Conservation (phyloP, 1,140 invertebrate genomes). For the Radopholus similis region DNA sequence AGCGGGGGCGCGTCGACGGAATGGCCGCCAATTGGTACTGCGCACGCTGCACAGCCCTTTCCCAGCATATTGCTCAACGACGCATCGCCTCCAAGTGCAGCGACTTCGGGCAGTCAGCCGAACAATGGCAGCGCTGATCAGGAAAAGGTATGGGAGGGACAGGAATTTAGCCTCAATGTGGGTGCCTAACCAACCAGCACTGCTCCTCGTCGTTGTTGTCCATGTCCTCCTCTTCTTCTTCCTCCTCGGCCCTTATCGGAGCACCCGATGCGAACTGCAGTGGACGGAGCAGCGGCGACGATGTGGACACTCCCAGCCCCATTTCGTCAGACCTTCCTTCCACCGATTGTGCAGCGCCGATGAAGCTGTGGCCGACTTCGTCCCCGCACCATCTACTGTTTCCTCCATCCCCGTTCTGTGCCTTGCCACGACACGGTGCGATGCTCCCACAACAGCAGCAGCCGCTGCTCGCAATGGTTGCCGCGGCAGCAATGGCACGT, state of each 20-base stretch:
- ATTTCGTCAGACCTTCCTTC: too few species aligned
- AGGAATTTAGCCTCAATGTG: neutral
- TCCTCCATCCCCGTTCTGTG: neutral
- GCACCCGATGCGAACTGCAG: too few species aligned
- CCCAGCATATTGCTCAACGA: slow-evolving; percentile 7
- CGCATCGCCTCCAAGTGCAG: neutral
- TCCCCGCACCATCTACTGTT: neutral
- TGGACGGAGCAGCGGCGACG: neutral
- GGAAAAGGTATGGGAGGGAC: neutral
- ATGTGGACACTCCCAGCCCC: too few species aligned
- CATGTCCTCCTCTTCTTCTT: neutral
- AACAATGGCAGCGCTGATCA: neutral
- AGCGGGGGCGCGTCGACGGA: slow-evolving; percentile 7
- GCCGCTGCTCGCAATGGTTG: slow-evolving; percentile 32
- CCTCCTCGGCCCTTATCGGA: too few species aligned
- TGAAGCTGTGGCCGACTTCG: neutral
- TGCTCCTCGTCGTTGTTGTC: neutral
- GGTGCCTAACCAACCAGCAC: neutral
- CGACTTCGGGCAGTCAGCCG: neutral
- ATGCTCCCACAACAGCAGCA: slow-evolving; percentile 62
- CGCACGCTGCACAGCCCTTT: neutral
- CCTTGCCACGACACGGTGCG: neutral
- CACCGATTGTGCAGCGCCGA: neutral
- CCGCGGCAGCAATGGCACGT: slow-evolving; percentile 43
- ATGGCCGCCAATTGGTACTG: neutral